Evolutionary conservation across 2,113 vertebrate genomes (phyloP).

Genomic region (Pelecanus crispus): DNA sequence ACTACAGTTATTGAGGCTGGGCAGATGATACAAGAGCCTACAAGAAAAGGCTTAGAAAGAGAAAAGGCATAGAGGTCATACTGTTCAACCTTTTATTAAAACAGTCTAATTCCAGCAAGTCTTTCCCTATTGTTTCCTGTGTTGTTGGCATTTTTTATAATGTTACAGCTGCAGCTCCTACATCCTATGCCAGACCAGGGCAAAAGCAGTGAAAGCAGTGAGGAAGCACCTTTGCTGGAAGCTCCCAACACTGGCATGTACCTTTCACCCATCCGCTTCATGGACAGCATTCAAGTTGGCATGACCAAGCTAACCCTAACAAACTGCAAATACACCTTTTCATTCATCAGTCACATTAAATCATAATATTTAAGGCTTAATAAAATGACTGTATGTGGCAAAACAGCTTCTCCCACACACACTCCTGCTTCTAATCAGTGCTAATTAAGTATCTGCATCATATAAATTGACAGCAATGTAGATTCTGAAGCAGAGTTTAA

Average conservation of each 20-base stretch:
- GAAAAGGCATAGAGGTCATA: neutral
- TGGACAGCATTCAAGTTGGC: neutral
- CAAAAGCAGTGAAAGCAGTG: neutral
- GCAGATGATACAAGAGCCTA: neutral
- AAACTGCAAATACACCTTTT: neutral
- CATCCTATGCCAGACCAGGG: neutral
- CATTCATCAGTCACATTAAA: slow-evolving; percentile 19
- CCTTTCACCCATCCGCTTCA: neutral
- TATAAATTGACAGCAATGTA: slow-evolving; percentile 52
- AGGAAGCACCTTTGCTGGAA: neutral
- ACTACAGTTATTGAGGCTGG: neutral
- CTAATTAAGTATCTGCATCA: slow-evolving; percentile 60
- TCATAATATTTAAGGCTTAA: slow-evolving; percentile 57
- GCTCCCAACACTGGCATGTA: neutral
- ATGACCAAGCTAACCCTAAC: neutral
- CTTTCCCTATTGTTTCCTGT: neutral
- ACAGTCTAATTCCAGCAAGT: neutral
- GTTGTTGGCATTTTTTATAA: neutral
- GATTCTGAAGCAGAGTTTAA: slow-evolving; percentile 46
- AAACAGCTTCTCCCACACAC: slow-evolving; percentile 41
- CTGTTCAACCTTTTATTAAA: neutral
- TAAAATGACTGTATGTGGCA: slow-evolving; percentile 40
- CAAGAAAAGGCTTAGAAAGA: neutral
- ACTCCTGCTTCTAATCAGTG: slow-evolving; percentile 36
- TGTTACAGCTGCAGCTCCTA: neutral